phyloP scores from a whole-genome alignment of 2,797 vertebrate species.

The Anas capensis region DNA sequence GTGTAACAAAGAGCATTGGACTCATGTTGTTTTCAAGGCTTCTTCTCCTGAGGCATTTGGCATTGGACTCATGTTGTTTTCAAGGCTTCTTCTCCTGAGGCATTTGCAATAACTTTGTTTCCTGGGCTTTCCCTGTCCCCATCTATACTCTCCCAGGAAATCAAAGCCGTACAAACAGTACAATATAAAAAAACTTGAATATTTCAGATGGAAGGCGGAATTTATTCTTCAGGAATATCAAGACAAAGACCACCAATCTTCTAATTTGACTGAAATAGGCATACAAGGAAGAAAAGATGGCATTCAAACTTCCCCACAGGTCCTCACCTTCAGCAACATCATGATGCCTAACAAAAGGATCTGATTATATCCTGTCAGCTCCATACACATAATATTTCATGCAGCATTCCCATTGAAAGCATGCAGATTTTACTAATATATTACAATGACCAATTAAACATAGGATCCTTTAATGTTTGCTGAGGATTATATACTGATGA shows the following conservation, averaged over 20 bases:
- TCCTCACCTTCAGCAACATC: background rate
- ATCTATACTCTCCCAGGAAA: background rate
- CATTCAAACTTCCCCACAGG: background rate
- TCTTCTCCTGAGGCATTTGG: accelerated
- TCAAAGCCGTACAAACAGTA: background rate
- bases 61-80: background rate
- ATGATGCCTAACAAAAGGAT: background rate
- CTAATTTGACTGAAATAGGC: no score
- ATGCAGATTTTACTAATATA: background rate
- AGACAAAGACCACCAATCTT: background rate
- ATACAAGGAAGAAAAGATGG: accelerated
- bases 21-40: background rate
- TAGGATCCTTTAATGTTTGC: background rate
- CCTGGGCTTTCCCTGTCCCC: background rate
- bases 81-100: accelerated
- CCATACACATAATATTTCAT: background rate
- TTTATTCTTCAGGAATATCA: background rate
- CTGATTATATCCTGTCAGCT: background rate
- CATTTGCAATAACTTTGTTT: background rate
- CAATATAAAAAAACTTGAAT: accelerated
- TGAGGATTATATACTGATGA: background rate
- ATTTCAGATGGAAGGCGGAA: background rate
- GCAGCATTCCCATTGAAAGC: background rate
- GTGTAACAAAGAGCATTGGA: accelerated
- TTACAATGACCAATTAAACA: background rate